Evolutionary conservation across 1,140 invertebrate genomes (phyloP), one percentile per base, ranked within the genome.

Genomic region (Drosophila teissieri): DNA sequence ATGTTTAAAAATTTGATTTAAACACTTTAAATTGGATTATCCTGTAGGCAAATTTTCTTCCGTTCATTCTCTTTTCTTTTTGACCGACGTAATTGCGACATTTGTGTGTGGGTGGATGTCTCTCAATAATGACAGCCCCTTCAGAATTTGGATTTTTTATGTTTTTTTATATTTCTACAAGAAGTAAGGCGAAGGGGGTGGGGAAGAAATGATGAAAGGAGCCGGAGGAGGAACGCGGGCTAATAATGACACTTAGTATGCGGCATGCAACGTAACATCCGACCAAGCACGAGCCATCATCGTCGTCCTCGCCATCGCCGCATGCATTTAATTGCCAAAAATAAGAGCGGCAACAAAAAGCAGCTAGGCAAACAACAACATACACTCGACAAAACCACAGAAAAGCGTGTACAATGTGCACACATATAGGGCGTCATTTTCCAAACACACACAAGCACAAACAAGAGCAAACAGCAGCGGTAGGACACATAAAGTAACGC

Each of bases 281-380:
- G 82, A 85, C 84, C 78, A 85, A 78, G 80, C 82, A 89, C 84
- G 84, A 89, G 84, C 73, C 84, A 79, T 70, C 82, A 65, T 68
- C 85, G 52, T 78, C 73, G 45, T 73, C 76, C 46, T 78, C 84
- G 85, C 73, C 84, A 84, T 80, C 77, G 86, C 82, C 84, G 84
- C 89, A 89, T 91, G 90, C 85, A 91, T 90, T 91, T 91, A 91
- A 91, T 91, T 91, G 89, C 89, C 90, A 91, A 91, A 91, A 90
- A 85, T 90, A 90, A 90, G 82, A 88, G 82, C 74, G 48, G 65
- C 62, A 74, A 73, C 63, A 53, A 53, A 22, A 44, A 54, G 46
- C 49, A 69, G 53, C 36, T 31, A 61, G 19, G 24, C 17, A 36
- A 63, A 37, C 57, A 51, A 44, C 48, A 61, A 46, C 36, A 56